Conservation (phyloP, 1,140 invertebrate species). For the Drosophila pruinosa region DNA sequence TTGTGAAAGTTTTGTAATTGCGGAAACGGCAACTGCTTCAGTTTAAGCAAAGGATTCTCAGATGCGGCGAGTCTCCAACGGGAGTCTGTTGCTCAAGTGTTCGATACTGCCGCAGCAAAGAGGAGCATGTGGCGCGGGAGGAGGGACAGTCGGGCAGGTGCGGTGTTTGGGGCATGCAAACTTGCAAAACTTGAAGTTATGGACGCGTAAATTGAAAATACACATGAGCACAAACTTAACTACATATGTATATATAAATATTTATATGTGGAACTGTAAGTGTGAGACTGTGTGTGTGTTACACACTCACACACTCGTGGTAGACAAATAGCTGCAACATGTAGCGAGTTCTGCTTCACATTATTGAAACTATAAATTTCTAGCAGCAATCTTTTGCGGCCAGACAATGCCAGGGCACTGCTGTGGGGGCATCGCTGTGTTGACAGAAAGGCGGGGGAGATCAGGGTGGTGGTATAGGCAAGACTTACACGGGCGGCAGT, state of each 20-base stretch:
- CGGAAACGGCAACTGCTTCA: slow-evolving; percentile 75
- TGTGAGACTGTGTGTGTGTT: not conserved
- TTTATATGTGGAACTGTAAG: not conserved
- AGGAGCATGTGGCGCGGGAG: not conserved
- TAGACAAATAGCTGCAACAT: slow-evolving; percentile 55
- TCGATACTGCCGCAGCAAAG: slow-evolving; percentile 42
- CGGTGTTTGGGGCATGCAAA: slow-evolving; percentile 48
- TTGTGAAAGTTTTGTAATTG: slow-evolving; percentile 78
- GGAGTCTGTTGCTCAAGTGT: slow-evolving; percentile 61
- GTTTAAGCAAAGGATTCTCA: slow-evolving; percentile 33
- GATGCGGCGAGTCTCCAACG: slow-evolving; percentile 19
- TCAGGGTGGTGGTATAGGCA: not conserved
- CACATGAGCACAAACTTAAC: slow-evolving; percentile 60
- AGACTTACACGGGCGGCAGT: slow-evolving; percentile 5
- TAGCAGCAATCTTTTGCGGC: slow-evolving; percentile 78
- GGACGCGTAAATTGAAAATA: slow-evolving; percentile 81
- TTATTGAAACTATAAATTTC: slow-evolving; percentile 81
- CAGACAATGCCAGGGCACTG: slow-evolving; percentile 50
- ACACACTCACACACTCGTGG: slow-evolving; percentile 19
- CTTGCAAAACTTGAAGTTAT: slow-evolving; percentile 79
- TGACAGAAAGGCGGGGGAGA: not conserved
- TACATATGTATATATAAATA: not conserved
- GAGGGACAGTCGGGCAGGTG: not conserved
- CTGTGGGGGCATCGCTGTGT: not conserved
- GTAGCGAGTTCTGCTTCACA: slow-evolving; percentile 55